Evolutionary conservation across 2,797 vertebrate species (phyloP).

Genomic region (Sebastiscus tertius): DNA sequence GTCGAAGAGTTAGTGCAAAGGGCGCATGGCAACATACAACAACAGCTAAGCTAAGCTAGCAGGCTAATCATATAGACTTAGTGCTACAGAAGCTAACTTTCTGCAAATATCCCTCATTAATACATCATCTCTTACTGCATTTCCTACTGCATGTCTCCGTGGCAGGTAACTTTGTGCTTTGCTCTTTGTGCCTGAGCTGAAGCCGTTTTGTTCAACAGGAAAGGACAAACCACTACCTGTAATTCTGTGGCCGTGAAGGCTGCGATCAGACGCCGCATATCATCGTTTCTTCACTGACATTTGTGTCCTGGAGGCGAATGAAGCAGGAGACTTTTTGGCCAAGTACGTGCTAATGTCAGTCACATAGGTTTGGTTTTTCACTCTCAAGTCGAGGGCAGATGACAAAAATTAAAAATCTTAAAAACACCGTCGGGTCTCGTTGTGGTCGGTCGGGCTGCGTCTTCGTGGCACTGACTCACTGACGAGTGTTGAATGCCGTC

Average conservation of each 20-base stretch:
- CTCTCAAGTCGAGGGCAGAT: no score
- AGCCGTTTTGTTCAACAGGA: not conserved
- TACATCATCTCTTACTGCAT: not conserved
- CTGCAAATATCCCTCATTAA: not conserved
- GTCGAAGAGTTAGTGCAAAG: conserved; percentile 53
- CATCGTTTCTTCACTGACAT: not conserved
- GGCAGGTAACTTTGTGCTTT: conserved; percentile 58
- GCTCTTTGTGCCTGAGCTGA: conserved; percentile 20
- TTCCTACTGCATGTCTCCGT: conserved; percentile 14
- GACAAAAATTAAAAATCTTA: no score
- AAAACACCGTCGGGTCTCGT: no score
- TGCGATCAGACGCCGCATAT: not conserved
- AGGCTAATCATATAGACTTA: not conserved
- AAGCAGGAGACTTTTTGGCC: not conserved
- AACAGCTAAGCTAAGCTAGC: conserved; percentile 12
- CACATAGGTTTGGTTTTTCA: not conserved
- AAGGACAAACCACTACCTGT: not conserved
- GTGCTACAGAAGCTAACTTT: conserved; percentile 20
- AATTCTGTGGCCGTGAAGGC: not conserved
- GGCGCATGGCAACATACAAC: conserved; percentile 21
- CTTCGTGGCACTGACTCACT: no score
- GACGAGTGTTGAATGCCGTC: no score
- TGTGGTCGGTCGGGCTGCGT: no score
- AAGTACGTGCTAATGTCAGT: not conserved
- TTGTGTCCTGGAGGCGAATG: not conserved